These are phyloP conservation scores for Urosaurus nigricauda DNA, from an alignment of 2,797 vertebrate species.

Conservation along the genomic window DNA sequence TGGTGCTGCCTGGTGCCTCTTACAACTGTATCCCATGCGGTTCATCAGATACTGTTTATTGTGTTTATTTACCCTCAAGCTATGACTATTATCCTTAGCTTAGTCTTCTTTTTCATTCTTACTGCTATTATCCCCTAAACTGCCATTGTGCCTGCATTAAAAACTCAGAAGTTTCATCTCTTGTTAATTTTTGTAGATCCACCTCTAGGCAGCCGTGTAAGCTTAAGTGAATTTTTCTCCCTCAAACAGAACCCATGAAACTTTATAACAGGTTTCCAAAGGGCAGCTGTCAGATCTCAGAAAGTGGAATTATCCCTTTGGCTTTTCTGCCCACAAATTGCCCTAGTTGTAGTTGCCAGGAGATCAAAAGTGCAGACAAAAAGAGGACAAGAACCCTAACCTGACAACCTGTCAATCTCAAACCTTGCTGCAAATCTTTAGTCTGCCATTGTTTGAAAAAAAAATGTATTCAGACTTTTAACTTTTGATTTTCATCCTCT, in stretches of 20 bases:
- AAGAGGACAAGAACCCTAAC: slow-evolving; percentile 32
- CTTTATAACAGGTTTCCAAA: slow-evolving; percentile 12
- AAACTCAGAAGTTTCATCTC: slow-evolving; percentile 16
- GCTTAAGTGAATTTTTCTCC: slow-evolving; percentile 2
- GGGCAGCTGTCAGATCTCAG: slow-evolving; percentile 9
- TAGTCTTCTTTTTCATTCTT: neutral
- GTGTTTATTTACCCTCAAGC: slow-evolving; percentile 26
- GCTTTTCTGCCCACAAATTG: slow-evolving; percentile 6
- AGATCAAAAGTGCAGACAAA: slow-evolving; percentile 36
- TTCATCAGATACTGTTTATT: slow-evolving; percentile 4
- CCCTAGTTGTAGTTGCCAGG: slow-evolving; percentile 15
- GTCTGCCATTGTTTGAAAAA: neutral
- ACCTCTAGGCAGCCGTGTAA: slow-evolving; percentile 14
- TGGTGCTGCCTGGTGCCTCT: neutral
- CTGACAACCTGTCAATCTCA: slow-evolving; percentile 25
- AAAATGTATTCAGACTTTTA: neutral
- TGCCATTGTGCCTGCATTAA: slow-evolving; percentile 35
- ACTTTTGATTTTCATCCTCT: neutral
- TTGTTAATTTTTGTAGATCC: slow-evolving; percentile 31
- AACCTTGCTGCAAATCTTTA: neutral
- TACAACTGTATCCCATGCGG: neutral
- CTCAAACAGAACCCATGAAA: slow-evolving; percentile 43
- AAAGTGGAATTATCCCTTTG: slow-evolving; percentile 15
- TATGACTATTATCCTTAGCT: slow-evolving; percentile 32
- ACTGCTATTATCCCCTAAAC: slow-evolving; percentile 1